Evolutionary conservation across 2,797 vertebrate genomes (phyloP), one percentile per base, ranked within the genome.

Genomic region (Discoglossus pictus): DNA sequence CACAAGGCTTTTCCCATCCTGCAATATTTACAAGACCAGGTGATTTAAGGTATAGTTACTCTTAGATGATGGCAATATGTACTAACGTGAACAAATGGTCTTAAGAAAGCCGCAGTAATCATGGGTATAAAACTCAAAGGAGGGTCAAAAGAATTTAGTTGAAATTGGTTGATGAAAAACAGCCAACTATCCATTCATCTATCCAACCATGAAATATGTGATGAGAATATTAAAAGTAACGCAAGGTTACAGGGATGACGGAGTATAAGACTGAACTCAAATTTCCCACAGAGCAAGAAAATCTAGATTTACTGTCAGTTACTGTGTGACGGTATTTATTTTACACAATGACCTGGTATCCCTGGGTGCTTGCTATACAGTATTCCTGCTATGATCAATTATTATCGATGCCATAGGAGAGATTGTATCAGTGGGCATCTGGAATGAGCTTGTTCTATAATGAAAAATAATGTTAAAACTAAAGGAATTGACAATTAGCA

Each of bases 311-410:
- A 15, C 25, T 35, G 24, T 60, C 55, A 52, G 25, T 51, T 31
- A 51, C 25, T 8, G 5, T 52, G 47, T 68, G 55, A 60, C 55
- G 36, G 24, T 24, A 43, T 51, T 43, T 20, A 52, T 60, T 35
- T 60, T 68, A 42, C 24, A 52, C 7, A 23, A n/a, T 68, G 65
- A 59, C 44, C 54, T 67, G 23, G 36, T 34, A 59, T 48, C 34
- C 54, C 44, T 42, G 36, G 43, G 54, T 48, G 46, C 34, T 25
- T 43, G 21, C 24, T 52, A 43, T 51, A 46, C 39, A 68, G 36
- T 40, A 17, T 36, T 53, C 47, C 47, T 68, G 47, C 65, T 53
- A 44, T 35, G 55, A 61, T 68, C 46, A 68, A 68, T 52, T 61
- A 61, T 50, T 20, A 12, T 31, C 42, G 27, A 68, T 52, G 20